phyloP scores from a whole-genome alignment of 2,113 vertebrate genomes.

The Anhinga anhinga region DNA sequence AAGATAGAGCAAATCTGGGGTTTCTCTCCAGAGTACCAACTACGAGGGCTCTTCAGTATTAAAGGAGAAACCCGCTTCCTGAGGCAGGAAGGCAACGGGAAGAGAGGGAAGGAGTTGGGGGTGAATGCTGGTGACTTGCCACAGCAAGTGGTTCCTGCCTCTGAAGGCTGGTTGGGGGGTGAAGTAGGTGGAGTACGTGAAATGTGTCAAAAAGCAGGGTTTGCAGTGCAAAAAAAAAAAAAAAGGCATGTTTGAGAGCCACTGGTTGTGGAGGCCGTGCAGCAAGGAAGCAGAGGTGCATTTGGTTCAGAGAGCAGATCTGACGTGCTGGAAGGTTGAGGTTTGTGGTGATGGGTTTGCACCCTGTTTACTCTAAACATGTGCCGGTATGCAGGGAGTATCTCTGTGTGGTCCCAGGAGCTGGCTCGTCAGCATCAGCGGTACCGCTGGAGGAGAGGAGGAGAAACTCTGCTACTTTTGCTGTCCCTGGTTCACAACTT shows the following conservation, averaged over 20 bases:
- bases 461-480: background rate
- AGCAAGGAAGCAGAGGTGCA: accelerated
- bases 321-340: background rate
- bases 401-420: background rate
- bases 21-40: background rate
- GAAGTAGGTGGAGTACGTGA: background rate
- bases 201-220: background rate
- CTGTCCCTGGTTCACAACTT: background rate
- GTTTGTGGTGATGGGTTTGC: background rate
- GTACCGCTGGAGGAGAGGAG: background rate
- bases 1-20: background rate
- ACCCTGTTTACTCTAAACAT: background rate
- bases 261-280: background rate
- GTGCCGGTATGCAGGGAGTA: background rate
- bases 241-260: background rate
- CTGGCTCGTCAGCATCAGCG: background rate
- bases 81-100: background rate
- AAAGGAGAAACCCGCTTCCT: background rate
- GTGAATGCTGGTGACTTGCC: background rate
- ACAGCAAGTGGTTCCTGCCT: background rate
- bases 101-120: background rate
- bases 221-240: background rate
- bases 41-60: background rate
- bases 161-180: background rate
- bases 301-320: too few relatives aligned